phyloP scores from a whole-genome alignment of 2,797 vertebrate genomes.

The Agapornis canus region DNA sequence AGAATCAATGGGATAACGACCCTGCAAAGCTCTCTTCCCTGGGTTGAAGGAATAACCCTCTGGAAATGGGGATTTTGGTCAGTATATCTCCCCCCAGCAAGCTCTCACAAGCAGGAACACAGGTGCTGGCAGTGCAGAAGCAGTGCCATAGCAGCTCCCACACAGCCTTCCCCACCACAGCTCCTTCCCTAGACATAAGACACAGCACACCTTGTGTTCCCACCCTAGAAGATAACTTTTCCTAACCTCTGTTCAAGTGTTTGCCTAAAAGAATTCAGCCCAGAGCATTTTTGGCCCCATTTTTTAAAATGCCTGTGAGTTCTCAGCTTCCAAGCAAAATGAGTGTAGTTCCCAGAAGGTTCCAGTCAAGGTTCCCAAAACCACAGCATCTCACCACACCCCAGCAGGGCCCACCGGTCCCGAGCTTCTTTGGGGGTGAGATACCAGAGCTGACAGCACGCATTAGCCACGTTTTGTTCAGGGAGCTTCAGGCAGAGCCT shows the following conservation, averaged over 20 bases:
- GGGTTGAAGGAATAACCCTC: not conserved
- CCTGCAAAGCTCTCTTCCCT: not conserved
- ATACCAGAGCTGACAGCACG: not conserved
- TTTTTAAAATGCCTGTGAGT: not conserved
- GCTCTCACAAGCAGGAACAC: not conserved
- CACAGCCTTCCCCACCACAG: not conserved
- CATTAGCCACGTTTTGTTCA: rapidly evolving
- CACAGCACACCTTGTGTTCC: not conserved
- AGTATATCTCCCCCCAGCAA: not conserved
- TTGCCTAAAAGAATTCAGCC: not conserved
- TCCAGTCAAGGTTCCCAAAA: not conserved
- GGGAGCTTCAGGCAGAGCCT: not conserved
- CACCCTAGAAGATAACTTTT: not conserved
- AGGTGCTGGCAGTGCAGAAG: not conserved
- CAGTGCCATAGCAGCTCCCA: not conserved
- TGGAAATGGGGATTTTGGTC: not conserved
- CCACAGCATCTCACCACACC: rapidly evolving
- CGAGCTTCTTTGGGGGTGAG: not conserved
- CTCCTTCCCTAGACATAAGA: not conserved
- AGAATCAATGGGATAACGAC: not conserved
- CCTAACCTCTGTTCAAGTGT: not conserved
- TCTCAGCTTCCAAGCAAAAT: not conserved
- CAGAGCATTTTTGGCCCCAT: not conserved
- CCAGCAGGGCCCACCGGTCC: not conserved
- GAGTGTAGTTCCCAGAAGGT: not conserved